Base-by-base conservation (phyloP, 2,113 vertebrate species). In the Perca fluviatilis region DNA sequence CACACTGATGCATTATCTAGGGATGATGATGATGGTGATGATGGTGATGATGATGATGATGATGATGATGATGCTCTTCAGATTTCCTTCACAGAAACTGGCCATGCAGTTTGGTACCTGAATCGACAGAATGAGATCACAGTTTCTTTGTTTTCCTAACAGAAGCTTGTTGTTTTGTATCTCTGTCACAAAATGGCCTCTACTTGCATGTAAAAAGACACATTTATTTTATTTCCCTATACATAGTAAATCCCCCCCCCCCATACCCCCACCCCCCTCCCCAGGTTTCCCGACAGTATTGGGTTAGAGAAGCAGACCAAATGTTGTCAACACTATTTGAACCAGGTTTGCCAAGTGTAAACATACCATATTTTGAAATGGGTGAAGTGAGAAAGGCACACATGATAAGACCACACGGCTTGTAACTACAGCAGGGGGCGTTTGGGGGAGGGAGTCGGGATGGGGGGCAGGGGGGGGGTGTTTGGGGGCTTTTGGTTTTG, bases 361-460 rank as follows among this genome's bases (percentile, higher is more conserved):
- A 96, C 94, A 93, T 83, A 90, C 82, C 80, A 72, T 93, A 88
- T 88, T 61, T 90, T 92, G 91, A 92, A 91, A 93, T 89, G 91
- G 91, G 90, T 84, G 91, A 92, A 93, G 85, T 86, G 90, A 95
- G 92, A 94, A 96, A 96, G 95, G 95, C 95, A 96, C 95, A 95
- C 94, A 96, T 93, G 94, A 95, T 94, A 93, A 93, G 91, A 95
- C 92, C 94, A 95, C 92, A 94, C 89, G 92, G 92, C 87, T 93
- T 86, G 86, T 74, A 70, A 89, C 85, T 85, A 89, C 86, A 76
- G 82, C 64, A 25, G 84, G 27, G 49, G 3, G 23, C 0, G 33
- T 9, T 19, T 7, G 25, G 30, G 30, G 11, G 14, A 10, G 19
- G 72, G 72, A 19, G 25, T 33, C 5, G 0, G 60, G 33, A 18